Evolutionary conservation across 2,113 vertebrate species (phyloP).

Genomic region (Salvelinus sp.): DNA sequence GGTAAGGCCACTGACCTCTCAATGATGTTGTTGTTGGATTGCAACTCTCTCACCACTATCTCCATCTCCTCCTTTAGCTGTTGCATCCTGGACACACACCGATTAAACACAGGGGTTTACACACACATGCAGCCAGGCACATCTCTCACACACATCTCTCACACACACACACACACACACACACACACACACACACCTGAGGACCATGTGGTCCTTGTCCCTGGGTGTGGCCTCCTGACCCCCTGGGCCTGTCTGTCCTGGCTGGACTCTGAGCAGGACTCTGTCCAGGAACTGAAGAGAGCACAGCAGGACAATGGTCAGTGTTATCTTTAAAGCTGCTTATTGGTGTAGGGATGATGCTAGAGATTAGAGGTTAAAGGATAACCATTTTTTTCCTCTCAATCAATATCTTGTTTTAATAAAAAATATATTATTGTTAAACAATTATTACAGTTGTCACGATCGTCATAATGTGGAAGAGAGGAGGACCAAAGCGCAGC

Average conservation of each 20-base stretch:
- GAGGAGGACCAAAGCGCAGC: no score
- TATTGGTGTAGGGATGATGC: no score
- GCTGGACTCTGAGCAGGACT: slow-evolving; percentile 59
- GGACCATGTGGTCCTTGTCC: slow-evolving; percentile 70
- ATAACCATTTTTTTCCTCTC: no score
- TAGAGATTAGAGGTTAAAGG: background rate
- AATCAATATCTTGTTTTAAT: no score
- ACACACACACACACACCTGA: slow-evolving; percentile 56
- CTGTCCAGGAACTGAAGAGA: slow-evolving; percentile 72
- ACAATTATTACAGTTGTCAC: no score
- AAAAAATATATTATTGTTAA: no score
- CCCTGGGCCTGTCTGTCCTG: slow-evolving; percentile 15
- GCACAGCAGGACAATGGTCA: background rate
- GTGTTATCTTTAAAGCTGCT: no score
- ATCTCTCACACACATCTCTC: background rate
- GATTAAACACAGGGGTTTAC: background rate
- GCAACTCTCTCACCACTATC: slow-evolving; percentile 76
- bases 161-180: no score
- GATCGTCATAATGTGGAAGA: no score
- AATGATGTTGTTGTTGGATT: slow-evolving; percentile 88
- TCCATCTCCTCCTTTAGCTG: slow-evolving; percentile 87
- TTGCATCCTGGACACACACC: slow-evolving; percentile 78
- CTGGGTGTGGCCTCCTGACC: slow-evolving; percentile 40
- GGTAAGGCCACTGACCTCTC: slow-evolving; percentile 73
- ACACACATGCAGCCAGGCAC: background rate